Evolutionary conservation across 2,113 vertebrate genomes (phyloP).

Genomic region (Hypocryptadius cinnamomeus): DNA sequence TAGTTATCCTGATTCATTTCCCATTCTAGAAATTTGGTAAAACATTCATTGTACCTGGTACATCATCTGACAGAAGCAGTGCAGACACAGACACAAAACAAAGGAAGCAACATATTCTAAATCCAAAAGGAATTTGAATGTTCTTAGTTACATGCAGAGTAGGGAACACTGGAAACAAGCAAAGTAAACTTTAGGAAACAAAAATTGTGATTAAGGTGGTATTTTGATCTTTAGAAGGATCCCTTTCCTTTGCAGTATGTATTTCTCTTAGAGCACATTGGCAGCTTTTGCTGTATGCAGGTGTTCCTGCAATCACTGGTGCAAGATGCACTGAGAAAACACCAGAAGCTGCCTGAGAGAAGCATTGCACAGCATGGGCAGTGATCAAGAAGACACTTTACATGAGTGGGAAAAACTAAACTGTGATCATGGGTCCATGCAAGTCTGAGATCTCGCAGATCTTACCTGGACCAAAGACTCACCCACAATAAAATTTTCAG

Average conservation of each 20-base stretch:
- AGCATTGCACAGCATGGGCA: neutral
- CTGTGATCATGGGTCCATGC: neutral
- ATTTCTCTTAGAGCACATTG: neutral
- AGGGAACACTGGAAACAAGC: neutral
- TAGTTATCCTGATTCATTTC: neutral
- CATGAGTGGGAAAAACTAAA: neutral
- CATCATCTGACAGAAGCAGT: neutral
- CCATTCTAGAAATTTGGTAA: neutral
- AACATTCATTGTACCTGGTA: fast-evolving
- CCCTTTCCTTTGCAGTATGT: neutral
- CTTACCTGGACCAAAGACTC: neutral
- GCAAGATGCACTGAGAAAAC: neutral
- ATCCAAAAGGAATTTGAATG: neutral
- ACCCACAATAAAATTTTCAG: neutral
- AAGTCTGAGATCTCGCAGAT: neutral
- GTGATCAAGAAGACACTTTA: neutral
- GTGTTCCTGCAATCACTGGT: neutral
- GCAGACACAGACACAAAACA: neutral
- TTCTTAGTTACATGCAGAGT: neutral
- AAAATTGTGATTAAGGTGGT: neutral
- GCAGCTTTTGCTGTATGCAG: neutral
- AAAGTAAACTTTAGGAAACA: neutral
- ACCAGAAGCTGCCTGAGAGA: neutral
- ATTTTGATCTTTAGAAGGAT: neutral
- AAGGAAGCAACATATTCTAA: neutral